Percentiles rank a stretch among this genome's conserved stretches.
Evolutionary conservation across 92 coral and sea anemone genomes (phyloP).

Genomic region (Hydrozoanthus gracilis): DNA sequence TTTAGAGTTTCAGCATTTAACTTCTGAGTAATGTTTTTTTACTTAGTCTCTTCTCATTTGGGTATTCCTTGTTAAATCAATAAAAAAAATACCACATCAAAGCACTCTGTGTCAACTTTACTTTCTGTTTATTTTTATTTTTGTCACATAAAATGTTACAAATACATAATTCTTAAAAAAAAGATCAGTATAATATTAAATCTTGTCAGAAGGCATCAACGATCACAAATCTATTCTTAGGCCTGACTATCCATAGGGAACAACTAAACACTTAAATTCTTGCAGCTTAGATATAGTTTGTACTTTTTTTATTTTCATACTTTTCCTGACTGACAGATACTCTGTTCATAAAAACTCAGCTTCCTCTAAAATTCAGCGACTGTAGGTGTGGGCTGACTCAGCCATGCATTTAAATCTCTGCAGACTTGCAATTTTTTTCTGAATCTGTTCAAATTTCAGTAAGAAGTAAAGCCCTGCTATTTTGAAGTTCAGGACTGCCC

Average conservation of each 20-base stretch:
- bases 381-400: constrained; percentile 21
- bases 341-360: constrained; percentile 10
- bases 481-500: background rate
- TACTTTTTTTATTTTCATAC: background rate
- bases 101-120: background rate
- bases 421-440: constrained; percentile 13
- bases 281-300: too few species aligned
- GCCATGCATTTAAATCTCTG: constrained; percentile 6
- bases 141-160: background rate
- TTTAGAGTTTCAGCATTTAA: constrained; percentile 2
- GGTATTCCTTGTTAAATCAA: constrained; percentile 1
- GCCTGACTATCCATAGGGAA: constrained; percentile 1
- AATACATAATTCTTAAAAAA: background rate
- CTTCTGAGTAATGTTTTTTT: background rate
- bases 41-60: constrained; percentile 14
- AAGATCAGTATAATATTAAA: background rate
- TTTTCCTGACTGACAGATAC: constrained; percentile 7
- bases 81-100: background rate
- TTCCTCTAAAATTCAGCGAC: too few species aligned
- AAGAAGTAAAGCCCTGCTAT: constrained; percentile 15
- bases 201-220: background rate
- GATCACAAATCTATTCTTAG: background rate
- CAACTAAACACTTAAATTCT: constrained; percentile 4
- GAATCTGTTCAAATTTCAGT: constrained; percentile 16
- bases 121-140: background rate